Evolutionary conservation across 2,113 vertebrate species (phyloP), one percentile per base, ranked within the genome.

Genomic region (Plecturocebus donacophilus): DNA sequence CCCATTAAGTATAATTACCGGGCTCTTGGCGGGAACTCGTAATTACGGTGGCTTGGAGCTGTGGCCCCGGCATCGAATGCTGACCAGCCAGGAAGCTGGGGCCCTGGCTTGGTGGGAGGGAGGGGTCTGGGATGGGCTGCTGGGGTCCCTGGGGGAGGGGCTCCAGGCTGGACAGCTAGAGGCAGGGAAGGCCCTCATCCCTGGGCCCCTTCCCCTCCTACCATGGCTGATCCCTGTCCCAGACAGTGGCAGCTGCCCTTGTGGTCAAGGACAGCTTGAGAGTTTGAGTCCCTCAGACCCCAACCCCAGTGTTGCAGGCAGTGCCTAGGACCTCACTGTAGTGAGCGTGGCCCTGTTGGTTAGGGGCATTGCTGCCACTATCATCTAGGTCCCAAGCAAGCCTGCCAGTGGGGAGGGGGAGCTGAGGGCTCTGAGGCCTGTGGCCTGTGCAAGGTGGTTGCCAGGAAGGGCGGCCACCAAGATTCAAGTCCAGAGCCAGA

Each of bases 1-100:
- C 92, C 95, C 84, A 95, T 97, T 95, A 93, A 87, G 92, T 76
- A 56, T 96, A 83, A 96, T 97, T 95, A 97, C 6, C 40, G 81
- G 23, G 7, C 90, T 16, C 82, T 80, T 66, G 1, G 86, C 4
- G 42, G 97, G 94, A 91, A 76, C 13, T 0, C 85, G 70, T 94
- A 94, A 96, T 97, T 95, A 94, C 52, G 47, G 76, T 92, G 56
- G 90, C 92, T 79, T 35, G 4, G n/a, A 27, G 76, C 87, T 56
- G 32, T 0, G 1, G 10, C 7, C 58, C 4, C 19, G 32, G 58
- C 40, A 19, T 42, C 45, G 14, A 35, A 47, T n/a, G 21, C 20
- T 83, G 66, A 52, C 66, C 35, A 45, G 8, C 25, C 52, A 4
- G 30, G 38, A 45, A 45, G 30, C 80, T 6, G 1, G 12, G 52